Evolutionary conservation across 2,888 invertebrate genomes (phyloP), one percentile per base, ranked within the genome.

Genomic region (Phalera bucephala): DNA sequence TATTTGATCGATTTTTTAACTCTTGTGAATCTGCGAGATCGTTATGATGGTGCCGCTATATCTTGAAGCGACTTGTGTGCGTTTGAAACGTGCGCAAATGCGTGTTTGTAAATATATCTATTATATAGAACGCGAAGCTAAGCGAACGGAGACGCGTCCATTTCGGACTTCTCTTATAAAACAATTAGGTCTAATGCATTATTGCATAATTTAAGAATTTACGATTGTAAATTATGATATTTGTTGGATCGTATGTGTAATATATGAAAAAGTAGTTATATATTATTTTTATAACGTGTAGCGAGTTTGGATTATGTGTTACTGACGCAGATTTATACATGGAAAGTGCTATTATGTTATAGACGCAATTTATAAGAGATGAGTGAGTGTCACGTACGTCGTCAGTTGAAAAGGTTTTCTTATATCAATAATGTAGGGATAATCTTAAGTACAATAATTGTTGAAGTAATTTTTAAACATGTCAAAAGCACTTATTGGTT

Each of bases 371-470:
- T 44, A 38, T 38, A 42, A 47, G 43, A 51, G 48, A 59, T 52
- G 50, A 52, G 57, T 48, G 45, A 48, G 46, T 42, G 52, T 36
- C 43, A 31, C 41, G 35, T 45, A 25, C 36, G 35, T 33, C 39
- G 49, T 51, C 55, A 47, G 50, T 52, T 43, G 42, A 44, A 50
- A 50, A 44, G 49, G 59, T 52, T 59, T 57, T 61, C 63, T 59
- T 70, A 70, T 82, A 80, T 76, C 76, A 72, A 58, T 80, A 73
- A 64, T 64, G 70, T 78, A 82, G 80, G 60, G 51, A 72, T 83
- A 85, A 73, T 75, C 60, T 81, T 87, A 88, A 88, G 88, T 86
- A 88, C 88, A 88, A 88, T 86, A 79, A n/a, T 81, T 84, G 84
- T 85, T 84, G 71, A 78, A 73, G 55, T 78, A 79, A 75, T 71